Percentiles rank a stretch among this genome's conserved stretches.
Evolutionary conservation across 2,888 invertebrate genomes (phyloP).

Genomic region (Drosophila dives): DNA sequence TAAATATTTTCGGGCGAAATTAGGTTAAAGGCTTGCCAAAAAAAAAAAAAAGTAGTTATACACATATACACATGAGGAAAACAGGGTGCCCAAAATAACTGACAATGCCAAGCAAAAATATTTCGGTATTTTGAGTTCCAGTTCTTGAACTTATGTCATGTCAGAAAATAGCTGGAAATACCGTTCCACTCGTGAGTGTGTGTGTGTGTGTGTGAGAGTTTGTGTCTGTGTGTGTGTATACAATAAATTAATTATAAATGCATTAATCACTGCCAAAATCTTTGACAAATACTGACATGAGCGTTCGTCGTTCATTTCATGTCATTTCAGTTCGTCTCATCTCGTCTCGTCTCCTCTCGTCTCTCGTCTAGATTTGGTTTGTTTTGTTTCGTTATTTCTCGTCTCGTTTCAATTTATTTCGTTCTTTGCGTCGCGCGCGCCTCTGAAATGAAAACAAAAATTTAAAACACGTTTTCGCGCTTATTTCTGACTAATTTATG

Average conservation of each 20-base stretch:
- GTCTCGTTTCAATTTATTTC: conserved; percentile 11
- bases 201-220: conserved; percentile 3
- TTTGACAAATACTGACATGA: conserved; percentile 82
- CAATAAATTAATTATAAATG: conserved; percentile 82
- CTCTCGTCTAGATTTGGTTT: conserved; percentile 2
- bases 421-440: conserved; percentile 42
- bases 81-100: conserved; percentile 10
- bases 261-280: conserved; percentile 83
- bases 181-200: conserved; percentile 25
- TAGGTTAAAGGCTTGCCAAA: conserved; percentile 75
- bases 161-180: conserved; percentile 51
- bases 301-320: conserved; percentile 70
- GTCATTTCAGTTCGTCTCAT: conserved; percentile 42
- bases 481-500: conserved; percentile 79
- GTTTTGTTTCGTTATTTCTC: conserved; percentile 1
- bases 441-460: conserved; percentile 76
- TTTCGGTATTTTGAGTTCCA: conserved; percentile 38
- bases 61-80: background rate
- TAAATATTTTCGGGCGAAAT: conserved; percentile 77
- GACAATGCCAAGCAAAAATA: conserved; percentile 3
- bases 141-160: conserved; percentile 68
- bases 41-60: background rate
- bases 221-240: conserved; percentile 43
- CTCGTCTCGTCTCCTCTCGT: conserved; percentile 16
- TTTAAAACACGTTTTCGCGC: conserved; percentile 81